phyloP scores from a whole-genome alignment of 2,113 vertebrate genomes.

The Syrmaticus mikado region DNA sequence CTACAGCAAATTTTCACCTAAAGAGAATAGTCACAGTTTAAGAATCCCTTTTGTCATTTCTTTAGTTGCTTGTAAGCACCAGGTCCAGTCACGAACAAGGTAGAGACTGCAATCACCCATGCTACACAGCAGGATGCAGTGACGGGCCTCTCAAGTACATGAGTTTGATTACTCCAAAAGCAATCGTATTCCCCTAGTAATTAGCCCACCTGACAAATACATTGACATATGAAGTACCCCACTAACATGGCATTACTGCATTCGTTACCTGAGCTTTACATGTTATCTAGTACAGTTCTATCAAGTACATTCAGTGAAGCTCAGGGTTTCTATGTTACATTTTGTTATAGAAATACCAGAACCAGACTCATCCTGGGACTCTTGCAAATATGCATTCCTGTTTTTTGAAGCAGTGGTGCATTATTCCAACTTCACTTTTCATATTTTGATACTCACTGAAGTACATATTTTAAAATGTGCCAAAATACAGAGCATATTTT shows the following conservation, averaged over 20 bases:
- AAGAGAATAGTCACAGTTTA: not conserved
- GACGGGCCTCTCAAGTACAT: not conserved
- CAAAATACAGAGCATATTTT: not conserved
- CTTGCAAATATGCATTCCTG: not conserved
- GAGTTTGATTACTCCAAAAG: not conserved
- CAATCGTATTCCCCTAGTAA: not conserved
- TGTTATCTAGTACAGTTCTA: not conserved
- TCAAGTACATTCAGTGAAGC: not conserved
- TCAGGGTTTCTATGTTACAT: not conserved
- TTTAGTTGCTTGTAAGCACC: not conserved
- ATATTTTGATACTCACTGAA: not conserved
- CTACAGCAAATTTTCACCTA: not conserved
- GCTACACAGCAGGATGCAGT: not conserved
- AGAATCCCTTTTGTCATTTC: not conserved
- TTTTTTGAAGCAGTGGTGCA: not conserved
- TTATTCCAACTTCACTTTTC: not conserved
- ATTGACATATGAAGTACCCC: not conserved
- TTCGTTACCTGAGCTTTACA: rapidly evolving
- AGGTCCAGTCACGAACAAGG: not conserved
- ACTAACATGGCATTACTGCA: not conserved
- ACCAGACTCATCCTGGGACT: not conserved
- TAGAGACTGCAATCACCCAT: not conserved
- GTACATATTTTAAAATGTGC: not conserved
- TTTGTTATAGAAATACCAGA: not conserved
- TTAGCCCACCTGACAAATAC: not conserved